phyloP scores from a whole-genome alignment of 2,797 vertebrate genomes.

The Pseudochirops corinnae region DNA sequence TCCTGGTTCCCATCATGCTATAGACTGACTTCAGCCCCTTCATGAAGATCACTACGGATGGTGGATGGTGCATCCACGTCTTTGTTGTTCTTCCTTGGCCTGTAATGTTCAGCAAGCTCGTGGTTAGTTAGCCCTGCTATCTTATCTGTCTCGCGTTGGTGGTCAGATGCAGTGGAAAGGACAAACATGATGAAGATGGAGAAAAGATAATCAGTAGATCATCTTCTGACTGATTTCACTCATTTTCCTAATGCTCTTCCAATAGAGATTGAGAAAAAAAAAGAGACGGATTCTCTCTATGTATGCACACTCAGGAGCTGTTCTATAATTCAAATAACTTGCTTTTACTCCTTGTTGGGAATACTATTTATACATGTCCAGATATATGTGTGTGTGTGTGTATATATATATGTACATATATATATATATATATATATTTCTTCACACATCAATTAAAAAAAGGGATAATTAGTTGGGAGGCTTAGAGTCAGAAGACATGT shows the following conservation, averaged over 20 bases:
- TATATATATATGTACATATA: neutral
- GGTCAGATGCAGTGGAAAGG: neutral
- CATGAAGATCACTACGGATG: neutral
- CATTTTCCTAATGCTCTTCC: neutral
- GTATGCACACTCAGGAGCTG: neutral
- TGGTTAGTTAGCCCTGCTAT: neutral
- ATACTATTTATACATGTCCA: neutral
- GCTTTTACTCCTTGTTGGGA: neutral
- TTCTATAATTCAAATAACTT: neutral
- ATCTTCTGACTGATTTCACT: neutral
- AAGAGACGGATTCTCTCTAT: neutral
- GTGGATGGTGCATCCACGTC: neutral
- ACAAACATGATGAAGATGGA: neutral
- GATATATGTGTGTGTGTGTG: neutral
- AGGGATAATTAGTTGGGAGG: conserved; percentile 79
- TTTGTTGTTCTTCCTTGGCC: neutral
- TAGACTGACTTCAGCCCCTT: neutral
- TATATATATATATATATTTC: too few relatives aligned
- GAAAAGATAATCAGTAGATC: neutral
- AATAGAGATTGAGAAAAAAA: neutral
- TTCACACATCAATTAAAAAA: neutral
- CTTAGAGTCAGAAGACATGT: conserved; percentile 57
- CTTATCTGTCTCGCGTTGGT: neutral
- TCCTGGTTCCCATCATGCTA: neutral
- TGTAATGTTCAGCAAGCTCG: neutral